Conservation (phyloP, 1,140 invertebrate genomes). For the Diorhabda carinulata region DNA sequence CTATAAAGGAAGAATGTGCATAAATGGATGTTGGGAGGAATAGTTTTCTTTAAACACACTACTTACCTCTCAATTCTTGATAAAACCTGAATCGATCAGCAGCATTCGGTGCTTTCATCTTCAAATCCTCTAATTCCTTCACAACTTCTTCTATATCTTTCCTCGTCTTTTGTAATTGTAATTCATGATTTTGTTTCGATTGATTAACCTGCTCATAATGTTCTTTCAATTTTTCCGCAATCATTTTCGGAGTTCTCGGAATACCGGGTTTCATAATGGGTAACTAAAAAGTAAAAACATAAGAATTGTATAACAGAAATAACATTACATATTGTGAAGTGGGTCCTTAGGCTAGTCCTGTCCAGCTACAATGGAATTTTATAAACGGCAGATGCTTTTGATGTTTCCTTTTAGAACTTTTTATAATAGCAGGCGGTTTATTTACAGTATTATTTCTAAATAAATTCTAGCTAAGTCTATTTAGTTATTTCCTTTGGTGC, state of each 20-base stretch:
- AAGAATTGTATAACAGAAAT: background rate
- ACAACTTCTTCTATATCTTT: constrained; percentile 59
- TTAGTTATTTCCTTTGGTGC: too few species aligned
- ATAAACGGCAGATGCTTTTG: too few species aligned
- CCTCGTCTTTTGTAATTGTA: constrained; percentile 52
- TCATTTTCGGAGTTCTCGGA: constrained; percentile 56
- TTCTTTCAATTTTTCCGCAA: constrained; percentile 56
- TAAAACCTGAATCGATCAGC: constrained; percentile 83
- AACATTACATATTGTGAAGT: too few species aligned
- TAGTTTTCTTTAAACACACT: too few species aligned
- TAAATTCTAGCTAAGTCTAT: too few species aligned
- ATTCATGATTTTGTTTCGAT: constrained; percentile 35
- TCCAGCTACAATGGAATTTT: too few species aligned
- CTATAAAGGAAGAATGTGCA: too few species aligned
- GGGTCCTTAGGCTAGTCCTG: too few species aligned
- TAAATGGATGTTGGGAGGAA: too few species aligned
- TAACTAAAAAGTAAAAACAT: background rate
- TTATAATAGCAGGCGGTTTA: too few species aligned
- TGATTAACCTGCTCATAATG: constrained; percentile 48
- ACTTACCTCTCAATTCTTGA: constrained; percentile 77
- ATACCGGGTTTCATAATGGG: constrained; percentile 45
- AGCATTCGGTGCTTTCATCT: constrained; percentile 62
- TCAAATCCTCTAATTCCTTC: constrained; percentile 58
- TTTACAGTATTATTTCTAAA: too few species aligned
- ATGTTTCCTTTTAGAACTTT: too few species aligned